Evolutionary conservation across 2,888 invertebrate genomes (phyloP).

Genomic region (Lacanobia oleracea): DNA sequence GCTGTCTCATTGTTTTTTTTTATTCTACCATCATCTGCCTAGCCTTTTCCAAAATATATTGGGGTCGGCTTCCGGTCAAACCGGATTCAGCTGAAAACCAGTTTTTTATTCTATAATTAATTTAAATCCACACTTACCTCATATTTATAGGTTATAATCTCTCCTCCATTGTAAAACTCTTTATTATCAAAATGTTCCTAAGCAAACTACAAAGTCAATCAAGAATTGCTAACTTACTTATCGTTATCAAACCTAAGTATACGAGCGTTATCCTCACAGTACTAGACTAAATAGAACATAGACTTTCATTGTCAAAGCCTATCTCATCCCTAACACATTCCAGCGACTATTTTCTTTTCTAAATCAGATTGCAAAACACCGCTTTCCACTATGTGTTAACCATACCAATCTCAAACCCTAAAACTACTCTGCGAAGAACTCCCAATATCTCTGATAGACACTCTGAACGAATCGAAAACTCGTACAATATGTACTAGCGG

Average conservation of each 20-base stretch:
- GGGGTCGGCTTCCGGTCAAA: too few species aligned
- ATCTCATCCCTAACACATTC: neutral
- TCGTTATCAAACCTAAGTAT: neutral
- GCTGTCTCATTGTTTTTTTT: neutral
- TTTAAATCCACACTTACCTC: neutral
- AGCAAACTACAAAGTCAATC: neutral
- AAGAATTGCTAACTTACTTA: too few species aligned
- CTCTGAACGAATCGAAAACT: conserved; percentile 47
- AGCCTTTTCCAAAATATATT: too few species aligned
- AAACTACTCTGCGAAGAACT: conserved; percentile 39
- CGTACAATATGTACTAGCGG: conserved; percentile 58
- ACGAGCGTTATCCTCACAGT: neutral
- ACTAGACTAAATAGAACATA: neutral
- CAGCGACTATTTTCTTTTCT: conserved; percentile 1
- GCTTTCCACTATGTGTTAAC: conserved; percentile 30
- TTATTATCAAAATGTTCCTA: neutral
- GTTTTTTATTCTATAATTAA: too few species aligned
- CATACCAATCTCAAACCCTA: conserved; percentile 27
- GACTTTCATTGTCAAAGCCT: neutral
- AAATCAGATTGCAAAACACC: conserved; percentile 29
- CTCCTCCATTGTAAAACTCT: too few species aligned
- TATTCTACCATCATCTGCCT: too few species aligned
- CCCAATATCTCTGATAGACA: conserved; percentile 50
- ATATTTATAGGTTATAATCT: neutral
- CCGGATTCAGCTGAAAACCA: too few species aligned